Evolutionary conservation across 2,113 vertebrate species (phyloP).

Genomic region (Otis tarda): DNA sequence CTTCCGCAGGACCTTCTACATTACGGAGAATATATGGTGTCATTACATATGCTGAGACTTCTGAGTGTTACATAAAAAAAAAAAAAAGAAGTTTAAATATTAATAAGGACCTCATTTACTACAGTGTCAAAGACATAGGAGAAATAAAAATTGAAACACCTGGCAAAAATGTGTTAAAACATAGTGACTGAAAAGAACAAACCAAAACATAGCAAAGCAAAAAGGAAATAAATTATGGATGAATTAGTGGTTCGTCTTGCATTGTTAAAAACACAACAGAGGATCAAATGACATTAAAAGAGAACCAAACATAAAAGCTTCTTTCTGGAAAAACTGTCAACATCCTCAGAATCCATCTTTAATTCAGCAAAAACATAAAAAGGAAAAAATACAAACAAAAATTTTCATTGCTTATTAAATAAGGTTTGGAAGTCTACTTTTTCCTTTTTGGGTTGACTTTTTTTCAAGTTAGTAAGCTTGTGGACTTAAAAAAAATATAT

Average conservation of each 20-base stretch:
- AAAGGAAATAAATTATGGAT: conserved; percentile 51
- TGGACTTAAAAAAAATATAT: background rate
- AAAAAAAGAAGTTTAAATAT: background rate
- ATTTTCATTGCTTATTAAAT: background rate
- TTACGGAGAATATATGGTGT: background rate
- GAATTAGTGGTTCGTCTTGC: conserved; percentile 1
- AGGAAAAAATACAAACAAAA: background rate
- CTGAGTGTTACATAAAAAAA: background rate
- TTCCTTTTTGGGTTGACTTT: background rate
- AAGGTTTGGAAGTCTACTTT: background rate
- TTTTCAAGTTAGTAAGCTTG: background rate
- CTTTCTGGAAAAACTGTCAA: conserved; percentile 21
- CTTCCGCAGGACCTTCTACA: background rate
- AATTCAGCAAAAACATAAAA: conserved; percentile 12
- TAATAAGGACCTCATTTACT: background rate
- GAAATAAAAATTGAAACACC: conserved; percentile 10
- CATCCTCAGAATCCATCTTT: background rate
- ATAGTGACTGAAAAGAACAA: conserved; percentile 16
- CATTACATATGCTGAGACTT: background rate
- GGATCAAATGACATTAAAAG: conserved; percentile 29
- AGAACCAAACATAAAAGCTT: conserved; percentile 8
- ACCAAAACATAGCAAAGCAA: conserved; percentile 12
- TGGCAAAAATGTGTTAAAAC: background rate
- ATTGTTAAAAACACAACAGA: conserved; percentile 35
- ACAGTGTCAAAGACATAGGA: background rate